Evolutionary conservation across 2,888 invertebrate species (phyloP), one percentile per base, ranked within the genome.

Genomic region (Cinara cedri): DNA sequence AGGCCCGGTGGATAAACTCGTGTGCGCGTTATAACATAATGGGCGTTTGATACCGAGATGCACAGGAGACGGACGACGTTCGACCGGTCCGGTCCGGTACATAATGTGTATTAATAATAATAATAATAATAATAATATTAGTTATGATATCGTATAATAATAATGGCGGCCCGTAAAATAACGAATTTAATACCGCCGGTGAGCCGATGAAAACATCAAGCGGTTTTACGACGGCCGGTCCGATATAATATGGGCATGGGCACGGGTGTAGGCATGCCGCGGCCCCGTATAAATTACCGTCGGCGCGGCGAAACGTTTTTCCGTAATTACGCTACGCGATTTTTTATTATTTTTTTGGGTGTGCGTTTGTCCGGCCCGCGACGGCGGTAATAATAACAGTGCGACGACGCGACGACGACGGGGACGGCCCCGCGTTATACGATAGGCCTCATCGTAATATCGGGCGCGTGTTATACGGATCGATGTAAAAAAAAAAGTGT

Each of bases 151-250:
- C 51, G 63, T 74, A n/a, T n/a, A n/a, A n/a, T n/a, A n/a, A n/a
- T n/a, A 51, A 42, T n/a, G 51, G 42, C 11, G 65, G 51, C 65
- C n/a, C 65, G 75, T 75, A 75, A 75, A 75, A 75, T 75, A 63
- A 65, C 65, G 24, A 65, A 75, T 75, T 72, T 65, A 54, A 63
- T 75, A 75, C 55, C 19, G 3, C 54, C 51, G 49, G 62, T 49
- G 49, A 72, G 34, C 51, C 19, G 65, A 75, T 65, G 65, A 75
- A 65, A 65, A 75, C 65, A 65, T 75, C 65, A 55, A 65, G 42
- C 65, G 21, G 54, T 75, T 65, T 74, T 55, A 75, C 42, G 74
- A 34, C 34, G 34, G 44, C 55, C 65, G 44, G 75, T 44, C 55
- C 71, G 13, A n/a, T 16, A 34, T 21, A 42, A n/a, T 68, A 26